Evolutionary conservation across 2,113 vertebrate genomes (phyloP).

Genomic region (Phainopepla nitens): DNA sequence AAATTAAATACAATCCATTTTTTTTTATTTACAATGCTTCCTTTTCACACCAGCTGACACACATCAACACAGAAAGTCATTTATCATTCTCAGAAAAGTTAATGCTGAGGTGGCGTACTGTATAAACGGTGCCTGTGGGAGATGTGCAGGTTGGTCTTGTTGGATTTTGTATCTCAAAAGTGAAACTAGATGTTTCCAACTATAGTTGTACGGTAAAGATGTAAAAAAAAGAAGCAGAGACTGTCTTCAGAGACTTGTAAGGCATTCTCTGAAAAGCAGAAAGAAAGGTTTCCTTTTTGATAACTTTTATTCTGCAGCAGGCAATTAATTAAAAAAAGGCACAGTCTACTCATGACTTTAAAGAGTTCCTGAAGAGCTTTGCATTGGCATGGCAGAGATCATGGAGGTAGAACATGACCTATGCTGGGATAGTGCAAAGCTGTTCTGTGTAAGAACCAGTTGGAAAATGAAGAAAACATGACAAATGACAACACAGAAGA

Average conservation of each 20-base stretch:
- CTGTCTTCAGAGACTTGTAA: neutral
- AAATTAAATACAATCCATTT: neutral
- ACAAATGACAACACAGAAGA: neutral
- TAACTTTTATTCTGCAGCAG: neutral
- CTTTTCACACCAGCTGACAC: neutral
- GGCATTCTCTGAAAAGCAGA: neutral
- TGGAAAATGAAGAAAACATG: neutral
- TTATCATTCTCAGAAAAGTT: neutral
- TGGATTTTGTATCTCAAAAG: neutral
- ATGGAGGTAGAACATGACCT: neutral
- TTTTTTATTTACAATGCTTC: neutral
- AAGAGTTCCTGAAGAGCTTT: neutral
- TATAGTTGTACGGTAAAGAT: rapidly evolving
- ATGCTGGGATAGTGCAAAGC: neutral
- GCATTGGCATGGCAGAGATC: neutral
- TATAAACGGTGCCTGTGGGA: rapidly evolving
- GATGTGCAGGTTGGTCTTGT: neutral
- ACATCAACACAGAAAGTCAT: neutral
- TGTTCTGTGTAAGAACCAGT: neutral
- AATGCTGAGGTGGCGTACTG: neutral
- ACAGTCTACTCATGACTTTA: neutral
- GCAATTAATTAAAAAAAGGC: neutral
- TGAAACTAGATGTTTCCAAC: neutral
- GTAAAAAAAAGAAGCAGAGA: neutral
- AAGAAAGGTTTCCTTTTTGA: neutral